Base-by-base conservation (phyloP, 2,888 invertebrate species). In the Ephialtes manifestator region DNA sequence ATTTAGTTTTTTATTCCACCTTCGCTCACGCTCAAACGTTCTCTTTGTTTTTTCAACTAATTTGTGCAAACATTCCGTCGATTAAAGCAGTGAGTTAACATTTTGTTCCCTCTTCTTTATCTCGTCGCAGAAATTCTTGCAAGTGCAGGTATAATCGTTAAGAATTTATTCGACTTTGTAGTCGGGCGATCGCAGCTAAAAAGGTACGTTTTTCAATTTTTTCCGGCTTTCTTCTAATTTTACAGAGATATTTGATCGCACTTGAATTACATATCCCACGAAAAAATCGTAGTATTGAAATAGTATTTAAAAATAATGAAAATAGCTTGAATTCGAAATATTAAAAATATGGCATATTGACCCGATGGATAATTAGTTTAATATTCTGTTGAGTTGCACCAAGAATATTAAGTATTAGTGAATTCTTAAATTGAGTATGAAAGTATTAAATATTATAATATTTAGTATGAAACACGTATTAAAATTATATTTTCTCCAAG, bases 31-130 rank as follows among this genome's bases (percentile, higher is more conserved):
- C 48, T 46, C 67, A 24, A 48, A 46, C 70, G 53, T 65, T 71
- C 76, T 70, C 74, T 68, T 77, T 55, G 15, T 55, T 55, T 55
- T 53, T 65, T 67, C n/a, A 20, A 67, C 76, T 81, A 67, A 55
- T 67, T 79, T 60, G 78, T 78, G 78, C 72, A 60, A 48, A 67
- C 58, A 60, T 60, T 77, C 43, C 68, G 11, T 67, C n/a, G 58
- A 67, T 53, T 77, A 4, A 67, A 67, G 76, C 71, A 58, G 48
- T 76, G 55, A 58, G 39, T 39, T 71, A 67, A 65, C 48, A 24
- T 76, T 24, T 71, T 18, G 48, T 31, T 72, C 51, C 74, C 31
- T 74, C 55, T 58, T 15, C 60, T 48, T 31, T 51, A 31, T 31
- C 7, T 53, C n/a, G 24, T 46, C 63, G 18, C 31, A 63, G 20